phyloP scores from a whole-genome alignment of 1,140 invertebrate species.

The Centruroides vittatus region DNA sequence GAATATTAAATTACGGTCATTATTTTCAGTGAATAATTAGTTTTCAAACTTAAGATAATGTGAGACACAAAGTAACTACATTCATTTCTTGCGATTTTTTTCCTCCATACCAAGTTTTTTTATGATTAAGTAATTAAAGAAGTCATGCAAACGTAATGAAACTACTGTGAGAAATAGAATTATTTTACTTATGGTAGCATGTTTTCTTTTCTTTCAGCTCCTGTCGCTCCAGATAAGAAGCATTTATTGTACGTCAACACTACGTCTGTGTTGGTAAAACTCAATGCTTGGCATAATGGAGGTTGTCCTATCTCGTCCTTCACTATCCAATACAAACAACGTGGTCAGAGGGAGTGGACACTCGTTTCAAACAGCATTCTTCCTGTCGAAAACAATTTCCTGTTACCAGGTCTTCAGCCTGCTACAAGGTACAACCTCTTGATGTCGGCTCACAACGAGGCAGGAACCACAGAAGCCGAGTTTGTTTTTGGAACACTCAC shows the following conservation, averaged over 20 bases:
- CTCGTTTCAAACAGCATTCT: constrained; percentile 16
- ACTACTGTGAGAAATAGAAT: too few species aligned
- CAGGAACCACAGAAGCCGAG: constrained; percentile 67
- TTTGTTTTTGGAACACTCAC: constrained; percentile 57
- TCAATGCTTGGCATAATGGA: constrained; percentile 45
- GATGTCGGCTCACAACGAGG: constrained; percentile 80
- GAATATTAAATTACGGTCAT: too few species aligned
- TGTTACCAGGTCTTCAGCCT: constrained; percentile 78
- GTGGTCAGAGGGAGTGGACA: constrained; percentile 21
- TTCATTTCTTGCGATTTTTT: too few species aligned
- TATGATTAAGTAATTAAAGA: too few species aligned
- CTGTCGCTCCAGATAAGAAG: constrained; percentile 21
- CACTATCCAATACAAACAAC: constrained; percentile 21
- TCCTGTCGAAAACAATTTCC: constrained; percentile 25
- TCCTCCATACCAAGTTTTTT: not conserved
- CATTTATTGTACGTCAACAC: constrained; percentile 25
- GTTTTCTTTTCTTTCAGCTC: constrained; percentile 16
- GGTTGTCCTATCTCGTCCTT: constrained; percentile 36
- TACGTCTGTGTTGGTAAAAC: constrained; percentile 31
- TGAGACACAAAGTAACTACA: not conserved
- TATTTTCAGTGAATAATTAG: too few species aligned
- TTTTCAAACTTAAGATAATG: not conserved
- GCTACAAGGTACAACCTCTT: constrained; percentile 78
- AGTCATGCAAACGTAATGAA: too few species aligned
- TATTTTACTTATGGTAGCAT: too few species aligned